Percentiles rank a stretch among this genome's conserved stretches.
phyloP scores from a whole-genome alignment of 2,888 invertebrate genomes.

The Orchesellides sinensis region DNA sequence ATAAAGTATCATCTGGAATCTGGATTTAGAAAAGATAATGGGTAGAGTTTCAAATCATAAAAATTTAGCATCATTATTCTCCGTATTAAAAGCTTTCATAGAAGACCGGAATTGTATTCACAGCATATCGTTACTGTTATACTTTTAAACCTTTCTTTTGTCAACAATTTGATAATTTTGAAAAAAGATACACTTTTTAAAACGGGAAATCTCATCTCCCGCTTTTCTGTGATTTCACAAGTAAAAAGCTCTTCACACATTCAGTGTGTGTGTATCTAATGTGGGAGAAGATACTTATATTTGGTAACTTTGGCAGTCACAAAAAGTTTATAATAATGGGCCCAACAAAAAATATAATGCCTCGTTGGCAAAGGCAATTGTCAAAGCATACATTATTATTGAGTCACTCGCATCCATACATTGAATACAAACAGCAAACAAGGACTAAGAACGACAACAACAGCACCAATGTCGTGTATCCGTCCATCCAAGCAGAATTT shows the following conservation, averaged over 20 bases:
- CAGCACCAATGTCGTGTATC: constrained; percentile 21
- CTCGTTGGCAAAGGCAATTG: constrained; percentile 51
- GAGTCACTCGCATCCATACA: constrained; percentile 38
- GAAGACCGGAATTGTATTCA: too few relatives aligned
- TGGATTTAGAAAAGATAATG: too few relatives aligned
- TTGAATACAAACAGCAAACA: constrained; percentile 33
- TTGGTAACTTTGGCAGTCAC: constrained; percentile 46
- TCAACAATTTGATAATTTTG: too few relatives aligned
- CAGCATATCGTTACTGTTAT: too few relatives aligned
- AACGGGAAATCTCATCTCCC: background rate
- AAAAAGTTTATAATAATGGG: constrained; percentile 20
- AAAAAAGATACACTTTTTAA: too few relatives aligned
- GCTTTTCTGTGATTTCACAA: background rate
- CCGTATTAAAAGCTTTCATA: too few relatives aligned
- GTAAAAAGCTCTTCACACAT: constrained; percentile 22
- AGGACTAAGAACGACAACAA: constrained; percentile 35
- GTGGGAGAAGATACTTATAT: background rate
- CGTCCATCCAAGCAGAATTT: constrained; percentile 49
- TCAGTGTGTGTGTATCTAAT: too few relatives aligned
- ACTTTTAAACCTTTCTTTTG: too few relatives aligned
- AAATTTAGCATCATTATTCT: too few relatives aligned
- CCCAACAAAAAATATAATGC: constrained; percentile 42
- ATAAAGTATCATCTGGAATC: too few relatives aligned
- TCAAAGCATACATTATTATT: constrained; percentile 47
- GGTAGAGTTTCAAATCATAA: too few relatives aligned